phyloP scores from a whole-genome alignment of 2,113 vertebrate genomes.

The Eleginops maclovinus region DNA sequence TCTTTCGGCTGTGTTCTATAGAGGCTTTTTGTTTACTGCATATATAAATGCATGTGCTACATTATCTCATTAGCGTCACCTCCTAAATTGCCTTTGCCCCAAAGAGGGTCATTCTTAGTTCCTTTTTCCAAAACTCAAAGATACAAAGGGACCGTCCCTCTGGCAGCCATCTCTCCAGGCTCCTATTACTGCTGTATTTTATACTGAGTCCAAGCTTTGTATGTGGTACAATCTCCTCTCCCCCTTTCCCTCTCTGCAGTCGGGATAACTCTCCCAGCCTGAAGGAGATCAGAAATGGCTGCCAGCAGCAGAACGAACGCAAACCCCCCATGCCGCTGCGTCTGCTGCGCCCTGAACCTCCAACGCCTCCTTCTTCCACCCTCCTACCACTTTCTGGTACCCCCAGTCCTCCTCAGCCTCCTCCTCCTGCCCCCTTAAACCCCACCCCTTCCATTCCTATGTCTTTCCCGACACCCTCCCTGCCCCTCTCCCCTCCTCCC shows the following conservation, averaged over 20 bases:
- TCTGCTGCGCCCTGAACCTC: constrained; percentile 93
- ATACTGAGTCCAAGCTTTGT: neutral
- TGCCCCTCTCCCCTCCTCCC: constrained; percentile 84
- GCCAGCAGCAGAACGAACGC: constrained; percentile 96
- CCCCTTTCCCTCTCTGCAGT: constrained; percentile 73
- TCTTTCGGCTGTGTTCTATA: too few species aligned
- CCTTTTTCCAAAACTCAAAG: constrained; percentile 33
- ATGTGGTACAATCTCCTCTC: neutral
- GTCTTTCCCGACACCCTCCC: constrained; percentile 56
- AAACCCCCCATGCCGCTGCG: constrained; percentile 96
- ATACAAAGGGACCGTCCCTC: constrained; percentile 21
- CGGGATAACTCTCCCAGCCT: constrained; percentile 98
- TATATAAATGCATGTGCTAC: neutral
- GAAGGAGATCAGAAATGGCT: constrained; percentile 98
- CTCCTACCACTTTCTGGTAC: constrained; percentile 58
- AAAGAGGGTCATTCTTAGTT: constrained; percentile 20
- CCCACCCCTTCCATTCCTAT: constrained; percentile 68
- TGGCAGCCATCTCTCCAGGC: constrained; percentile 25
- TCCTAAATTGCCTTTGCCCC: constrained; percentile 10
- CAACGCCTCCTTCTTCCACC: constrained; percentile 79
- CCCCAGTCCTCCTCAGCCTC: constrained; percentile 44
- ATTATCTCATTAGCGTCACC: constrained; percentile 19
- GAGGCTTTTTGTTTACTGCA: too few species aligned
- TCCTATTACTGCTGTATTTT: neutral
- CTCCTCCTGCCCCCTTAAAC: constrained; percentile 71